Evolutionary conservation across 53 echinoderm and acorn worm species (phyloP), one percentile per base, ranked within the genome.

Genomic region (Arbacia lixula): DNA sequence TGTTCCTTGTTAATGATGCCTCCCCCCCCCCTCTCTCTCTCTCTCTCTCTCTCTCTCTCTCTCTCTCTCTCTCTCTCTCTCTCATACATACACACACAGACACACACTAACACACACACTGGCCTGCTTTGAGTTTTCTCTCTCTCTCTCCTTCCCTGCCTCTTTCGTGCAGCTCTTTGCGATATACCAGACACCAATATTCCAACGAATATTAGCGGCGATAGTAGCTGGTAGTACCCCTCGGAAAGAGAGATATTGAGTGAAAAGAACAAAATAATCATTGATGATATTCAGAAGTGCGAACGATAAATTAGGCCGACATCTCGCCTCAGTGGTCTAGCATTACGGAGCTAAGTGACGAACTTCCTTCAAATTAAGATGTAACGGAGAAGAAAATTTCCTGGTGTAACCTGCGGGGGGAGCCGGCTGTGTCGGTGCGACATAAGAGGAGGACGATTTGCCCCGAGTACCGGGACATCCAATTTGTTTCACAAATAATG

Each of bases 261-360:
- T n/a, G n/a, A n/a, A n/a, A n/a, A n/a, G n/a, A n/a, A n/a, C n/a
- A n/a, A n/a, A n/a, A n/a, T n/a, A n/a, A n/a, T n/a, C n/a, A n/a
- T n/a, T n/a, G n/a, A 31, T 53, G 21, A 50, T 74, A 36, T 77
- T 58, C 11, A 54, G 27, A 10, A 58, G 39, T 58, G 25, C 30
- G 57, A 26, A 58, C 27, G 40, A 77, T 77, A 58, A 77, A 77
- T 77, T 77, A 56, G 46, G 26, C 57, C 60, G 78, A 56, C 60
- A 77, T 58, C 60, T 77, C 40, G 58, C 31, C 40, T 58, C 78
- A 77, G 60, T 77, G 78, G 78, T 57, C 78, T 77, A 24, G 41
- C 78, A 24, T 77, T 77, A 77, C 78, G 57, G n/a, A 69, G 74
- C 78, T 77, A 77, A 77, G 78, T 77, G 78, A 58, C 78, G 60